Conservation (phyloP, 1,140 invertebrate species). For the Argopecten irradians region DNA sequence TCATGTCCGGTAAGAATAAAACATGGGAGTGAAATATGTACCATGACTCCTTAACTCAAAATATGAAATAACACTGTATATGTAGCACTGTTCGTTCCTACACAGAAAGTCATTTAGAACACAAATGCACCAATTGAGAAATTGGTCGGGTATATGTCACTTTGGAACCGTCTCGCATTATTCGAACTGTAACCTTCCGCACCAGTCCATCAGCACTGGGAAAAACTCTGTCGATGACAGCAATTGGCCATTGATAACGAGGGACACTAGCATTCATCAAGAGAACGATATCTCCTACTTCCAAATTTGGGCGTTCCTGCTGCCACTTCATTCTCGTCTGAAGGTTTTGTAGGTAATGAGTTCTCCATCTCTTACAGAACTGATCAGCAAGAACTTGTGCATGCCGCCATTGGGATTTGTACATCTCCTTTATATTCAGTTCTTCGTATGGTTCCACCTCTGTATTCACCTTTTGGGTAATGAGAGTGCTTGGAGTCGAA, state of each 20-base stretch:
- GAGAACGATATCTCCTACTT: conserved; percentile 52
- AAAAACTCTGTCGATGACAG: conserved; percentile 20
- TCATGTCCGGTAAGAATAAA: no score
- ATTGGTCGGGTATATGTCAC: conserved; percentile 31
- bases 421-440: conserved; percentile 32
- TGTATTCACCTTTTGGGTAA: conserved; percentile 39
- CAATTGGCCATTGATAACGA: conserved; percentile 49
- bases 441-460: background rate
- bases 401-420: conserved; percentile 49
- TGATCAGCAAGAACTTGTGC: conserved; percentile 52
- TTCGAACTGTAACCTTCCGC: conserved; percentile 26
- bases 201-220: conserved; percentile 31
- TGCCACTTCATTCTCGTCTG: conserved; percentile 49
- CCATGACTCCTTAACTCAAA: no score
- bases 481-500: conserved; percentile 45
- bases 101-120: background rate
- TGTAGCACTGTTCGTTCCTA: no score
- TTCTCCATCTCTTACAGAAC: conserved; percentile 57
- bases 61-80: no score
- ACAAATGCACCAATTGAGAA: conserved; percentile 25
- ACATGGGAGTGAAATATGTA: no score
- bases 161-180: background rate
- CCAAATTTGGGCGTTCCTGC: conserved; percentile 28
- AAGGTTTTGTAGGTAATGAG: conserved; percentile 52
- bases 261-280: conserved; percentile 40